Conservation (phyloP, 2,113 vertebrate genomes). For the Condylura cristata region DNA sequence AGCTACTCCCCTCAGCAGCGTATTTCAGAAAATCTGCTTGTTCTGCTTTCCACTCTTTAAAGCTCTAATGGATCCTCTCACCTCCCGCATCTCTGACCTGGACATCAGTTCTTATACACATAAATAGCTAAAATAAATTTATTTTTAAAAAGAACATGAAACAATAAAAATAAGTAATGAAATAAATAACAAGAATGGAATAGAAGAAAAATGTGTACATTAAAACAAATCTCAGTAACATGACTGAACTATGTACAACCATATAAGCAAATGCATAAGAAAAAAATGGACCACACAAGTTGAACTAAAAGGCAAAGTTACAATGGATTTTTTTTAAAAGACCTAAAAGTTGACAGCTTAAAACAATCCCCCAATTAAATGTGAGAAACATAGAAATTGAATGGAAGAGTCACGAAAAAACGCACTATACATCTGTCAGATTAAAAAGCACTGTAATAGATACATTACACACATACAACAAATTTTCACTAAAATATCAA, state of each 20-base stretch:
- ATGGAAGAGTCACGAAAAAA: neutral
- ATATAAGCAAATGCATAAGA: neutral
- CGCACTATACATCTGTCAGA: neutral
- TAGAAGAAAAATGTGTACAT: neutral
- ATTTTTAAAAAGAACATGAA: too few relatives aligned
- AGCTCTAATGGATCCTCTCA: too few relatives aligned
- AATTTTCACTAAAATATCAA: neutral
- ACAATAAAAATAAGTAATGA: too few relatives aligned
- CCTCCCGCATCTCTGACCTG: too few relatives aligned
- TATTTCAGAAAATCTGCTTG: too few relatives aligned
- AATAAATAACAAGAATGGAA: neutral
- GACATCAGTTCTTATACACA: too few relatives aligned
- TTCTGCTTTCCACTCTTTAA: too few relatives aligned
- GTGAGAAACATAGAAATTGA: neutral
- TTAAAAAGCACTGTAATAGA: neutral
- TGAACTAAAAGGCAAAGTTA: neutral
- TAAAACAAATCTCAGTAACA: neutral
- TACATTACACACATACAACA: neutral
- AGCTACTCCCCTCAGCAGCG: too few relatives aligned
- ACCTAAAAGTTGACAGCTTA: neutral
- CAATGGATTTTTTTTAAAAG: neutral
- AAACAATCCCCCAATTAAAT: neutral
- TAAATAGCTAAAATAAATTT: too few relatives aligned
- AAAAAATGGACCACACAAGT: neutral
- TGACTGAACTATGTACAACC: neutral